phyloP scores from a whole-genome alignment of 2,113 vertebrate genomes.

The Chloebia gouldiae region DNA sequence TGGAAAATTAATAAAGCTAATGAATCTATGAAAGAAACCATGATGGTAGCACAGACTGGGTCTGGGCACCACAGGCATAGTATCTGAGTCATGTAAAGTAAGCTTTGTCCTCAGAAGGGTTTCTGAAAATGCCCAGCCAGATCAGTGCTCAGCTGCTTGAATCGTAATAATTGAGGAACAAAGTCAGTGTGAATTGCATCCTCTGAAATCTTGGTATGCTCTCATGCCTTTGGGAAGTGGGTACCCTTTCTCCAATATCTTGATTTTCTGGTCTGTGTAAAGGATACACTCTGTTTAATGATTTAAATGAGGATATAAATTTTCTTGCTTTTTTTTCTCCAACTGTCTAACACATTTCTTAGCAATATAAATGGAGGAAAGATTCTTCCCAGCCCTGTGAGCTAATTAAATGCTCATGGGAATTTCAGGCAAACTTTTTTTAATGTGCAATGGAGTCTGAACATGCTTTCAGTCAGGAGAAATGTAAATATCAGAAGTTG shows the following conservation, averaged over 20 bases:
- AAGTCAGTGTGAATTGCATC: background rate
- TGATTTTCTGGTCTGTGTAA: background rate
- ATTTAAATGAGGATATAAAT: background rate
- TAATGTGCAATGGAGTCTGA: background rate
- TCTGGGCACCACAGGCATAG: background rate
- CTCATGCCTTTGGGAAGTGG: background rate
- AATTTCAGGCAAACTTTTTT: background rate
- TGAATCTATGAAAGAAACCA: background rate
- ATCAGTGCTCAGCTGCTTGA: background rate
- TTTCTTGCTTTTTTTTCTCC: background rate
- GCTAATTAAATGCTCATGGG: background rate
- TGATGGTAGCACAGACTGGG: background rate
- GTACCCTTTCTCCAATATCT: background rate
- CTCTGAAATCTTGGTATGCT: background rate
- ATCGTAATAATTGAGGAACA: background rate
- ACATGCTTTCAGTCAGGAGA: slow-evolving; percentile 14
- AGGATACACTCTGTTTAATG: background rate
- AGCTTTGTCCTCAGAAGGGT: background rate
- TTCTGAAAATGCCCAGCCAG: background rate
- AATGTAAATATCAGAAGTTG: slow-evolving; percentile 52
- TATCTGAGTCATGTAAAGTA: background rate
- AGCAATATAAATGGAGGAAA: background rate
- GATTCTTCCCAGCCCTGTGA: background rate
- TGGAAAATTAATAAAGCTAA: background rate
- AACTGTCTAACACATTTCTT: background rate